phyloP scores from a whole-genome alignment of 2,113 vertebrate genomes.

The Probosciger aterrimus region DNA sequence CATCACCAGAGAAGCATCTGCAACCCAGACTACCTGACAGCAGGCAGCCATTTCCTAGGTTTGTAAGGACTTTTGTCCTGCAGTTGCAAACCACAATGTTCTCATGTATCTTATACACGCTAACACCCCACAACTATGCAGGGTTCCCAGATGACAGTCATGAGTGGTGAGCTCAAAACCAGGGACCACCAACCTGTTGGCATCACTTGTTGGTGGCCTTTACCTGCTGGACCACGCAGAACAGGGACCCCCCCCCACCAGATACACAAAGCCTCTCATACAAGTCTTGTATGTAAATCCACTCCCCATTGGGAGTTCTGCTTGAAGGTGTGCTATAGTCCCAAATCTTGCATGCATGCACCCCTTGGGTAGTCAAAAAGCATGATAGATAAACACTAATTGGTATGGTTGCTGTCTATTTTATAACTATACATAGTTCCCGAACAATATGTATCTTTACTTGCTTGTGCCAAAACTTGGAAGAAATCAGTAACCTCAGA shows the following conservation, averaged over 20 bases:
- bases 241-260: neutral
- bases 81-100: neutral
- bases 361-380: neutral
- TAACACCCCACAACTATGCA: neutral
- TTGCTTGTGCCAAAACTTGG: neutral
- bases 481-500: neutral
- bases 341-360: neutral
- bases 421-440: neutral
- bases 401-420: neutral
- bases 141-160: neutral
- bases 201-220: neutral
- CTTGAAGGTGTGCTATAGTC: neutral
- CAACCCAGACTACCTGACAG: neutral
- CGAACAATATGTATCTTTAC: neutral
- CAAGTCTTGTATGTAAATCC: neutral
- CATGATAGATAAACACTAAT: accelerated
- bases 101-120: neutral
- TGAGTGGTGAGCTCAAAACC: neutral
- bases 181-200: neutral
- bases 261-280: neutral
- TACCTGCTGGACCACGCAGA: neutral
- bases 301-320: neutral
- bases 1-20: neutral
- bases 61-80: neutral
- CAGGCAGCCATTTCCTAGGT: neutral